Evolutionary conservation across 2,888 invertebrate species (phyloP).

Genomic region (Synanthedon myopaeformis): DNA sequence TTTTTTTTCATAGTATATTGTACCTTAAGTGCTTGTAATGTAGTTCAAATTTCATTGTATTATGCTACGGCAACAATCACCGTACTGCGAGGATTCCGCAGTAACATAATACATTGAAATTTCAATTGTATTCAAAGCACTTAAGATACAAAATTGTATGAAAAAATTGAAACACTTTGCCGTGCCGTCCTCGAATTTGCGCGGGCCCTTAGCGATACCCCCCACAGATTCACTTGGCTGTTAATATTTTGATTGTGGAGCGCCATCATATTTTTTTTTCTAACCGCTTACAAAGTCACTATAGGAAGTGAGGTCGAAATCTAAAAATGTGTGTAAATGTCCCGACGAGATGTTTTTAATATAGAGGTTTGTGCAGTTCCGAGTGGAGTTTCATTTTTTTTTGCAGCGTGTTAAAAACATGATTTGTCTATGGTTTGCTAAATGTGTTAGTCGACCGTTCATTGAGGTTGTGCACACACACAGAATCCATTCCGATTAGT

Average conservation of each 20-base stretch:
- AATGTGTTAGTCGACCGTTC: not conserved
- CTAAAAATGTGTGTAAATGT: not conserved
- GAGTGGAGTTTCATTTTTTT: not conserved
- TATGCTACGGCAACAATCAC: no score
- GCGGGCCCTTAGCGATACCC: not conserved
- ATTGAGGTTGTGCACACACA: not conserved
- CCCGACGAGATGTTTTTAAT: not conserved
- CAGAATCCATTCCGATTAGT: slow-evolving; percentile 10
- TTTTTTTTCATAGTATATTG: no score
- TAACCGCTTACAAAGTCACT: slow-evolving; percentile 23
- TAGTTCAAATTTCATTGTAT: no score
- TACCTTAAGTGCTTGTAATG: no score
- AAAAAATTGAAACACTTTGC: no score
- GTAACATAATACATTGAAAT: no score
- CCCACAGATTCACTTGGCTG: not conserved
- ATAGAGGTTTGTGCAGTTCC: not conserved
- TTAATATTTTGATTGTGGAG: not conserved
- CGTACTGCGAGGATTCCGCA: no score
- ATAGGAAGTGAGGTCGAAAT: slow-evolving; percentile 4
- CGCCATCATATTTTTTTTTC: slow-evolving; percentile 8
- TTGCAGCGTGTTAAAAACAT: no score
- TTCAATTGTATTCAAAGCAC: no score
- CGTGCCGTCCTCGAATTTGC: no score
- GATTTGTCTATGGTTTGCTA: not conserved
- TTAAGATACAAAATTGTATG: no score